These are phyloP conservation scores for Stictocephala bisonia DNA, from an alignment of 2,888 invertebrate genomes.

Conservation along the genomic window DNA sequence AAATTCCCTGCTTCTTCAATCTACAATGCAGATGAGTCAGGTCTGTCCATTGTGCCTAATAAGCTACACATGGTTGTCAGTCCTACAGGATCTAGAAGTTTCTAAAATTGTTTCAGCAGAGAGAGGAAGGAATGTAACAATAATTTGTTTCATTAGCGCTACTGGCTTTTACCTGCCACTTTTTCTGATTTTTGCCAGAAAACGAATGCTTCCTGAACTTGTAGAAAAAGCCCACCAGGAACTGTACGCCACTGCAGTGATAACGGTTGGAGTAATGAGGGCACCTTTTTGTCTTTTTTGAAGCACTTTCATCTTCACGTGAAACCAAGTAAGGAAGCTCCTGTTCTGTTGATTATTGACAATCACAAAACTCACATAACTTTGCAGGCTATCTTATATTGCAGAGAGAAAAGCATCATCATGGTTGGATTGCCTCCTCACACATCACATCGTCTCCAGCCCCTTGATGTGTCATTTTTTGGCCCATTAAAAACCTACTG, in stretches of 20 bases:
- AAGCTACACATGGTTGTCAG: neutral
- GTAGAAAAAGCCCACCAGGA: constrained; percentile 15
- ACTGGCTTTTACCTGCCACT: neutral
- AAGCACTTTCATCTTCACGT: constrained; percentile 5
- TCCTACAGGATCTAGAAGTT: neutral
- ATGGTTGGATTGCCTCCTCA: no score
- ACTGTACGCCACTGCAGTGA: constrained; percentile 30
- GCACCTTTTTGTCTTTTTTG: constrained; percentile 9
- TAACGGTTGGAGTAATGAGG: constrained; percentile 17
- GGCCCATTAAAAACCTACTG: no score
- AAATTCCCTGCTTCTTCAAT: neutral
- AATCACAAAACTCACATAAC: no score
- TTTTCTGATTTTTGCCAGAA: constrained; percentile 27
- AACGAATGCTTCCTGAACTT: constrained; percentile 28
- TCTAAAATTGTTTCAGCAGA: neutral
- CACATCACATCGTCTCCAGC: no score
- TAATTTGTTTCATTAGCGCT: constrained; percentile 29
- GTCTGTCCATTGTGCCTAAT: constrained; percentile 1
- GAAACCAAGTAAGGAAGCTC: neutral
- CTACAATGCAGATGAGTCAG: constrained; percentile 7
- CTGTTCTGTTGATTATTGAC: no score
- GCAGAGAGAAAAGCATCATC: no score
- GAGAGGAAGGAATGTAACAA: constrained; percentile 29
- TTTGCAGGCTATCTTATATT: no score
- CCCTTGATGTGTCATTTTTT: no score